Evolutionary conservation across 2,113 vertebrate genomes (phyloP).

Genomic region (Pterocles gutturalis): DNA sequence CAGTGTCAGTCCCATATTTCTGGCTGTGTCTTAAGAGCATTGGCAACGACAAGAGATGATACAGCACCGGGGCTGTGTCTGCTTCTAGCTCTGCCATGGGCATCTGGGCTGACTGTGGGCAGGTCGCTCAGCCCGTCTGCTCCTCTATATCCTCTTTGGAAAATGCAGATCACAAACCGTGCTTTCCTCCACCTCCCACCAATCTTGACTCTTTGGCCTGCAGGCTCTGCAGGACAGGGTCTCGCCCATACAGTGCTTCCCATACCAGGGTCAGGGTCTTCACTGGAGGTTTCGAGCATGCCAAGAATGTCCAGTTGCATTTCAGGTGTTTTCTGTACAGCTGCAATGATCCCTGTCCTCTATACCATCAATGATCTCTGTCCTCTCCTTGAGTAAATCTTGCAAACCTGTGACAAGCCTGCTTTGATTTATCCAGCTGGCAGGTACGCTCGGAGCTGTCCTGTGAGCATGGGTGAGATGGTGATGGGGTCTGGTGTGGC

Average conservation of each 20-base stretch:
- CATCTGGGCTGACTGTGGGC: background rate
- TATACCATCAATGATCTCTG: background rate
- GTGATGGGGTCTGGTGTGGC: background rate
- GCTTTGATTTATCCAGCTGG: background rate
- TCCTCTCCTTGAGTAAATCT: background rate
- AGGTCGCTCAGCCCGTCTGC: background rate
- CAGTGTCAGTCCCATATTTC: background rate
- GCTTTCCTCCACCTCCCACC: background rate
- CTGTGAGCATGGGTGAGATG: background rate
- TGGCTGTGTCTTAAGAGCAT: background rate
- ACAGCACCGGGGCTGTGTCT: background rate
- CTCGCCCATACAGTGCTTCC: background rate
- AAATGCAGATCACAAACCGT: background rate
- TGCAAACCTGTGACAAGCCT: accelerated
- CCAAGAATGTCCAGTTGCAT: background rate
- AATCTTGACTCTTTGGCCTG: background rate
- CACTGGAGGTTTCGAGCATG: background rate
- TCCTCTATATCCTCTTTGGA: background rate
- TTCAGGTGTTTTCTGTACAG: background rate
- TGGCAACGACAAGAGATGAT: background rate
- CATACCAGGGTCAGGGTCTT: accelerated
- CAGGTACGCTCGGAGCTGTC: accelerated
- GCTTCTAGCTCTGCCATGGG: background rate
- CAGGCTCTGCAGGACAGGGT: background rate
- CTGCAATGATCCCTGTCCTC: background rate